Evolutionary conservation across 2,797 vertebrate genomes (phyloP).

Genomic region (Enteromius fasciolatus): DNA sequence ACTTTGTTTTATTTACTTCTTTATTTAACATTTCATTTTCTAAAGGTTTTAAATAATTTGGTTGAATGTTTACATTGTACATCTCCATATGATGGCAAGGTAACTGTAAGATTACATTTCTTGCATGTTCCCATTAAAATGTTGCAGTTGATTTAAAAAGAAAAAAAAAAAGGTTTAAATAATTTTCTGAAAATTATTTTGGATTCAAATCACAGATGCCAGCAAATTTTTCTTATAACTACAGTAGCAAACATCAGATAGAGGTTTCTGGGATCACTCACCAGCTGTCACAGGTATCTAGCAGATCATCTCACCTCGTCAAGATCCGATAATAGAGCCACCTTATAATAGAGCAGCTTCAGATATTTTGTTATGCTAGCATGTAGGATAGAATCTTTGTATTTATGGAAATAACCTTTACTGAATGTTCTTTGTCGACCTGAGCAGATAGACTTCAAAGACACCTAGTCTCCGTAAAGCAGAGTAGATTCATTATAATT

Average conservation of each 20-base stretch:
- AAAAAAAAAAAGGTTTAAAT: too few species aligned
- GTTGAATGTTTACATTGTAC: background rate
- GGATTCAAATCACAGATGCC: background rate
- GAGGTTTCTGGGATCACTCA: background rate
- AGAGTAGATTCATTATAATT: constrained; percentile 1
- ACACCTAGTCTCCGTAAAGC: background rate
- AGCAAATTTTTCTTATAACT: background rate
- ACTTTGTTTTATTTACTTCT: background rate
- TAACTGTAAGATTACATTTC: background rate
- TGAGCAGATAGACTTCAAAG: constrained; percentile 23
- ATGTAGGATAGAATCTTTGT: background rate
- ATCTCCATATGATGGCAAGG: background rate
- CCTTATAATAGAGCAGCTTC: background rate
- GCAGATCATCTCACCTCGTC: background rate
- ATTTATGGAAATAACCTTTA: constrained; percentile 16
- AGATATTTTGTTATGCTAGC: constrained; percentile 2
- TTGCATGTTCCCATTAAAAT: too few species aligned
- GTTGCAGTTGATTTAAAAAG: background rate
- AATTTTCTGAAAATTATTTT: background rate
- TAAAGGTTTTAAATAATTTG: background rate
- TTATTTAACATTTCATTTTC: background rate
- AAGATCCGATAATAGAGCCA: constrained; percentile 2
- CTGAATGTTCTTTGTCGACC: background rate
- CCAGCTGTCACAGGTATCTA: background rate
- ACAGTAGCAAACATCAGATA: background rate